Conservation (phyloP, 2,888 invertebrate species). For the Dryocosmus kuriphilus region DNA sequence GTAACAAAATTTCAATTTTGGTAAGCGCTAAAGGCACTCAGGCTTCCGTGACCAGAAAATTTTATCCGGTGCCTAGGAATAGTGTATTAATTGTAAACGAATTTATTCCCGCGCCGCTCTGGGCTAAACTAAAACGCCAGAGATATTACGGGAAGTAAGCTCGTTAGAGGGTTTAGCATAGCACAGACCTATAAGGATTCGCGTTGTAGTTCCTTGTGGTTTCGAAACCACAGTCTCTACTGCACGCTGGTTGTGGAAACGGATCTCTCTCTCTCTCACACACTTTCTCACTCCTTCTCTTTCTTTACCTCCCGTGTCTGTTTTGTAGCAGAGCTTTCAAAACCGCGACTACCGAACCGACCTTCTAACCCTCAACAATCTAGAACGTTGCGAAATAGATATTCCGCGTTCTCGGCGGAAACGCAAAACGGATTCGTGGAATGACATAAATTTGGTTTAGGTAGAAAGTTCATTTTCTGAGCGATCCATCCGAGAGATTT, state of each 20-base stretch:
- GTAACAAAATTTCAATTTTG: conserved; percentile 18
- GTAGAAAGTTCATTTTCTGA: conserved; percentile 54
- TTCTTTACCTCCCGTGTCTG: conserved; percentile 58
- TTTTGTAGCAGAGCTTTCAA: conserved; percentile 71
- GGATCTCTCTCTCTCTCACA: conserved; percentile 44
- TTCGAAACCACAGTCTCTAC: conserved; percentile 73
- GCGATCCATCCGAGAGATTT: conserved; percentile 53
- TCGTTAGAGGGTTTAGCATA: conserved; percentile 74
- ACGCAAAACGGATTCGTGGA: conserved; percentile 53
- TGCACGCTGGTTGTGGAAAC: conserved; percentile 70
- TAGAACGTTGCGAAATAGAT: conserved; percentile 43
- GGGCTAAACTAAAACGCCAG: conserved; percentile 71
- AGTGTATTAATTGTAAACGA: conserved; percentile 72
- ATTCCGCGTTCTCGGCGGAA: conserved; percentile 51
- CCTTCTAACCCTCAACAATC: conserved; percentile 48
- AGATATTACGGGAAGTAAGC: conserved; percentile 75
- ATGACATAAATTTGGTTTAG: conserved; percentile 55
- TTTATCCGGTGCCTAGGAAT: conserved; percentile 53
- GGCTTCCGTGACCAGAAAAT: conserved; percentile 20
- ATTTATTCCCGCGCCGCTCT: conserved; percentile 70
- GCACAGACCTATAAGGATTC: conserved; percentile 60
- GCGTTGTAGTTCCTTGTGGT: conserved; percentile 73
- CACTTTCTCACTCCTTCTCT: conserved; percentile 9
- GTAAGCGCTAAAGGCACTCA: conserved; percentile 28
- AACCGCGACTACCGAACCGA: conserved; percentile 68